phyloP scores from a whole-genome alignment of 2,797 vertebrate genomes.

The Anabacerthia variegaticeps region DNA sequence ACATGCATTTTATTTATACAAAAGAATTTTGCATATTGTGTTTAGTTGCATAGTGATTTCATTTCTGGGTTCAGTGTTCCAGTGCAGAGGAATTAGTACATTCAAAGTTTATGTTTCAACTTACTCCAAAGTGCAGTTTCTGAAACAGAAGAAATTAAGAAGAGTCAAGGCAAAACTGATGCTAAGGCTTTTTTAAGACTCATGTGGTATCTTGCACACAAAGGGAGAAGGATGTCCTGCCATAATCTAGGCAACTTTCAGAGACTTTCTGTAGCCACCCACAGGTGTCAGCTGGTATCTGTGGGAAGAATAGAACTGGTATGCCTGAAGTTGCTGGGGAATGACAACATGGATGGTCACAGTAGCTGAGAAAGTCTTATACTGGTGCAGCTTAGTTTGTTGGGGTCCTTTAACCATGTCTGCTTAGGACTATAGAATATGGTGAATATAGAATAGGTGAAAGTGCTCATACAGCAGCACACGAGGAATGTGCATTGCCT shows the following conservation, averaged over 20 bases:
- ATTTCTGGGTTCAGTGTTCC: background rate
- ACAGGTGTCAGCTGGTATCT: background rate
- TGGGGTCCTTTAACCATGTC: background rate
- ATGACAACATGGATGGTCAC: background rate
- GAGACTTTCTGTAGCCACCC: background rate
- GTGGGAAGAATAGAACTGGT: background rate
- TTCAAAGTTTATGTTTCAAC: background rate
- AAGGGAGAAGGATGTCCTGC: background rate
- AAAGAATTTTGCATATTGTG: background rate
- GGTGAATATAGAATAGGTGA: too few species aligned
- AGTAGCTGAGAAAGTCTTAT: background rate
- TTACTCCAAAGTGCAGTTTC: background rate
- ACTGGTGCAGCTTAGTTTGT: background rate
- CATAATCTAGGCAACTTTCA: background rate
- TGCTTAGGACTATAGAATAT: background rate
- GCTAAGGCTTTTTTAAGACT: background rate
- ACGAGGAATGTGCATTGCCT: fast-evolving
- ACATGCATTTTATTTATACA: background rate
- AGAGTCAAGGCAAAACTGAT: background rate
- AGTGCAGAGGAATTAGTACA: background rate
- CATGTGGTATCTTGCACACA: fast-evolving
- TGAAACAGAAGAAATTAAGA: background rate
- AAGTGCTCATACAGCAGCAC: background rate
- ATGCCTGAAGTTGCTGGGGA: background rate
- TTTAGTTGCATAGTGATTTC: background rate